phyloP scores from a whole-genome alignment of 2,797 vertebrate species.

The Sebastolobus alascanus region DNA sequence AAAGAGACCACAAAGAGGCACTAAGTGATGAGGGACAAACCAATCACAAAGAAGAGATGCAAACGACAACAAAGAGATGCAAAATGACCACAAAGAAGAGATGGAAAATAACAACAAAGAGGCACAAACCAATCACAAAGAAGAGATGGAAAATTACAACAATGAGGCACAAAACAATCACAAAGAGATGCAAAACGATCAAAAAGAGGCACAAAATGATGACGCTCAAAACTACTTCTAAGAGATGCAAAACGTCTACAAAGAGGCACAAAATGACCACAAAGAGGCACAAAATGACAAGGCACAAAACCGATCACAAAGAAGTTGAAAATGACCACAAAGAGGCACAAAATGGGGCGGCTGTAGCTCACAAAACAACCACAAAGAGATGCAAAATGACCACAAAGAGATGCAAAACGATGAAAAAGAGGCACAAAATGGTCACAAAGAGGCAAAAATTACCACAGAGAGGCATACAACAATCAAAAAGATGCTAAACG shows the following conservation, averaged over 20 bases:
- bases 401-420: not conserved
- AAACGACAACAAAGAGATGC: not conserved
- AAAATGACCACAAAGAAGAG: not conserved
- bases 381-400: too few species aligned
- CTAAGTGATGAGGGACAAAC: too few species aligned
- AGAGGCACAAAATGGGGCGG: not conserved
- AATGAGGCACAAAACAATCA: not conserved
- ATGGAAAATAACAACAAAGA: rapidly evolving
- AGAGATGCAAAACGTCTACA: rapidly evolving
- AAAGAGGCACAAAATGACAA: not conserved
- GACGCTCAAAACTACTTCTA: not conserved
- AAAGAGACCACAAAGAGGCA: not conserved
- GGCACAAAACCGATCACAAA: not conserved
- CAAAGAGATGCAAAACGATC: too few species aligned
- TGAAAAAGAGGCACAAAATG: not conserved
- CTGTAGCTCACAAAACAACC: not conserved
- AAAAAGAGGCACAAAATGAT: not conserved
- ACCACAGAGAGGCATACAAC: too few species aligned
- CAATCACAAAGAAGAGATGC: not conserved
- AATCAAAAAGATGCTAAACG: not conserved
- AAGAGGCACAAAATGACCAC: not conserved
- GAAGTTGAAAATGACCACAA: not conserved
- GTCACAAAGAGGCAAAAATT: too few species aligned
- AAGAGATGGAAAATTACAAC: not conserved
- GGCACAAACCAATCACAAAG: not conserved